Evolutionary conservation across 2,888 invertebrate species (phyloP), one percentile per base, ranked within the genome.

Genomic region (Acleris cristana): DNA sequence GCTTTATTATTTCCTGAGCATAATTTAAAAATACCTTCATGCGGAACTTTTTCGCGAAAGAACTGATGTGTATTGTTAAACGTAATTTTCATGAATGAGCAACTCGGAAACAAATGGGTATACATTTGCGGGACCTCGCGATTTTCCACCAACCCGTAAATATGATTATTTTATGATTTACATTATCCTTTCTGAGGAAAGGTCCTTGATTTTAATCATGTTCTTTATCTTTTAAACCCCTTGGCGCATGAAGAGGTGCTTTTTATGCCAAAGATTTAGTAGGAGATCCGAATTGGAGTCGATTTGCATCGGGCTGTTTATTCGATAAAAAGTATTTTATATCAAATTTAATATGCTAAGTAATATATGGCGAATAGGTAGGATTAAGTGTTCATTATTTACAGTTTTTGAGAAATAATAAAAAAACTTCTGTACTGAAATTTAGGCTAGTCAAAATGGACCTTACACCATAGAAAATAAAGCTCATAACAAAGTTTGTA

Each of bases 41-140:
- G 67, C 53, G 53, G 58, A 57, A 63, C 62, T 63, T 63, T 58
- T 58, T 53, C 55, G 48, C 34, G 48, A 40, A 40, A 40, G 40
- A 54, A 48, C 34, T 57, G 53, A 53, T 67, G 62, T 66, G 56
- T 66, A 62, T 67, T 67, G 62, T 63, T 63, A 48, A 58, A 54
- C 53, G 53, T 57, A 58, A 54, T 67, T 67, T 67, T 54, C 58
- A 54, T 54, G 62, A 54, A 54, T 54, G 67, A 63, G 54, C 49
- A 40, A 58, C 40, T 63, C 26, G 58, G 52, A 40, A 54, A 67
- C 54, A 58, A 63, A 67, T 58, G 57, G 53, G 23, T 53, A 54
- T 40, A 45, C 53, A 34, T 67, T 63, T 67, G 53, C 45, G 52
- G 52, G 44, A 19, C 55, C 23, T 51, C 45, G 48, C 19, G 59